Evolutionary conservation across 2,888 invertebrate genomes (phyloP), one percentile per base, ranked within the genome.

Genomic region (Exocentrus adspersus): DNA sequence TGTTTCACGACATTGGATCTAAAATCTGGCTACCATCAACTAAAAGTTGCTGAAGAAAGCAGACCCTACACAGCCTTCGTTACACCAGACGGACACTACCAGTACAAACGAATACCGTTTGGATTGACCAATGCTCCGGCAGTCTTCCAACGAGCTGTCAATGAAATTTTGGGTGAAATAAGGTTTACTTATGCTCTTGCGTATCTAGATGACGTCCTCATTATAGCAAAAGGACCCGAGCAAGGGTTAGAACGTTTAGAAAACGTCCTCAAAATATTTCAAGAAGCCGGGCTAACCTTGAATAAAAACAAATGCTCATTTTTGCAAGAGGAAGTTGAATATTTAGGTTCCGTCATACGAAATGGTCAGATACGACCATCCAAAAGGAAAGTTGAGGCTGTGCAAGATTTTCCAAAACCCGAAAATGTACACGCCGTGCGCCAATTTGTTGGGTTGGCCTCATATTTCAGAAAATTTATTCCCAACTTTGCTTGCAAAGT

Each of bases 241-340:
- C 14, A 53, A 54, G 60, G 52, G 0, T 12, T 60, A n/a, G 30
- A 60, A 17, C 21, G 53, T 6, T 17, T 60, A n/a, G 53, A 60
- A 41, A 52, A 1, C 2, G 42, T 60, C 7, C 21, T 60, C 16
- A 14, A 53, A 53, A 16, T 16, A 28, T 53, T 60, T 24, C 21
- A 21, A 4, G 10, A 12, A 24, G 52, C 43, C 10, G 43, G 53
- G 14, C 12, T 60, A 53, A 60, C 53, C 9, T 28, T 60, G 16
- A 62, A 60, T 20, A 17, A 7, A 32, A 6, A 20, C 10, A 62
- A 62, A 60, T 62, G 62, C 20, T 17, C 42, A 20, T 62, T 62
- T 28, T 41, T 62, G 6, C 10, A 50, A 17, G 12, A 14, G 1
- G 45, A 45, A 59, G 56, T 61, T 1, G 57, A 61, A 6, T 61